Evolutionary conservation across 2,888 invertebrate genomes (phyloP).

Genomic region (Meghimatium bilineatum): DNA sequence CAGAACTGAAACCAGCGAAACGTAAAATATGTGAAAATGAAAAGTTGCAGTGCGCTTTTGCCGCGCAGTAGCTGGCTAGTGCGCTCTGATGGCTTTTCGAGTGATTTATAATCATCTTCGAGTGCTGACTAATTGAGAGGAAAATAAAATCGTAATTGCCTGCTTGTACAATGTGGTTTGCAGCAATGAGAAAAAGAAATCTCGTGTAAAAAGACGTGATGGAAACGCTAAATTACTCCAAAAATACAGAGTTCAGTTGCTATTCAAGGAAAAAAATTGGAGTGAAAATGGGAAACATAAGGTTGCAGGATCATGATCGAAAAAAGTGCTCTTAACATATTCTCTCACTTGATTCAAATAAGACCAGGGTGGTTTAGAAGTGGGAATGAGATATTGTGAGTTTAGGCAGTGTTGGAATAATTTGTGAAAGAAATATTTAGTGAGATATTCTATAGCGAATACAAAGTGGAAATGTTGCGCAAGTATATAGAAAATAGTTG

Average conservation of each 20-base stretch:
- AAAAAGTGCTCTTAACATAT: not conserved
- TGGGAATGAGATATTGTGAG: not conserved
- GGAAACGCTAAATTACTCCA: constrained; percentile 15
- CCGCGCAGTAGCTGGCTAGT: constrained; percentile 15
- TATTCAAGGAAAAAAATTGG: not conserved
- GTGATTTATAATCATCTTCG: constrained; percentile 37
- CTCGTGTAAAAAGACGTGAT: not conserved
- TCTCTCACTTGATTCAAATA: not conserved
- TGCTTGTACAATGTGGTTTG: not conserved
- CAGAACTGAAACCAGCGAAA: not conserved
- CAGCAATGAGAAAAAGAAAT: no score
- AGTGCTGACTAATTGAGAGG: constrained; percentile 36
- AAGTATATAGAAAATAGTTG: no score
- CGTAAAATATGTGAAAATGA: constrained; percentile 31
- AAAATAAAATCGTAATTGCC: constrained; percentile 39
- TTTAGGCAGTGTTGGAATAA: not conserved
- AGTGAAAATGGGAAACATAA: not conserved
- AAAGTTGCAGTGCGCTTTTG: constrained; percentile 15
- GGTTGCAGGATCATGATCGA: not conserved
- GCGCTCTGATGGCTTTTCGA: constrained; percentile 17
- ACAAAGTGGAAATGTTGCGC: no score
- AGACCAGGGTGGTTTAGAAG: not conserved
- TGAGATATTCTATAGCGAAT: no score
- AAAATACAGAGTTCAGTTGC: not conserved
- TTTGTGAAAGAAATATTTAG: not conserved